Conservation (phyloP, 2,797 vertebrate genomes). For the Helicolenus hilgendorfi region DNA sequence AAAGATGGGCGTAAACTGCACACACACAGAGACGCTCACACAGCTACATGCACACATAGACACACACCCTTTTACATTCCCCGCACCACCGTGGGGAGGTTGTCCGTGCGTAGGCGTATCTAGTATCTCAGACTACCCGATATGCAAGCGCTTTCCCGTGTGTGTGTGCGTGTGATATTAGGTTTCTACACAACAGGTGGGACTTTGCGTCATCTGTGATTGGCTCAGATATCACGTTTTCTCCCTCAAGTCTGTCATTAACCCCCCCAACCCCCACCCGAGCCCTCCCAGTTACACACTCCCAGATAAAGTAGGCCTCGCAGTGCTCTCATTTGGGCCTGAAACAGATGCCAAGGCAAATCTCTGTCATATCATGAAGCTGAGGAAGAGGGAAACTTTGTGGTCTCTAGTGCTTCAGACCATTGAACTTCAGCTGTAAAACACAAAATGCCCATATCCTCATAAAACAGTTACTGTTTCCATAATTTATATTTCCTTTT, state of each 20-base stretch:
- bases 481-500: neutral
- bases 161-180: constrained; percentile 62
- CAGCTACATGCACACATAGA: constrained; percentile 13
- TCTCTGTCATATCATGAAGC: neutral
- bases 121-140: constrained; percentile 34
- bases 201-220: constrained; percentile 77
- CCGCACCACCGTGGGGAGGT: constrained; percentile 28
- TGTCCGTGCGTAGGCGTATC: constrained; percentile 41
- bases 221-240: constrained; percentile 73
- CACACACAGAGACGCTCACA: neutral
- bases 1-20: constrained; percentile 47
- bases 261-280: neutral
- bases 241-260: constrained; percentile 63
- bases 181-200: constrained; percentile 88
- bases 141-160: constrained; percentile 2
- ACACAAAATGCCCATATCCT: neutral
- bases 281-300: neutral
- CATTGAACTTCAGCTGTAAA: neutral
- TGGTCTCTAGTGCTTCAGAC: neutral
- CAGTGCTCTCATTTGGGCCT: neutral
- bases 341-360: neutral
- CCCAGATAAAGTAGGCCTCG: neutral
- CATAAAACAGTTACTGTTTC: neutral
- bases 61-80: constrained; percentile 20
- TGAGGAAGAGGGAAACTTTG: neutral